A percentile compares a stretch with the other conserved stretches of the same genome.
Conservation (phyloP, 2,888 invertebrate genomes). For the Altica lythri region DNA sequence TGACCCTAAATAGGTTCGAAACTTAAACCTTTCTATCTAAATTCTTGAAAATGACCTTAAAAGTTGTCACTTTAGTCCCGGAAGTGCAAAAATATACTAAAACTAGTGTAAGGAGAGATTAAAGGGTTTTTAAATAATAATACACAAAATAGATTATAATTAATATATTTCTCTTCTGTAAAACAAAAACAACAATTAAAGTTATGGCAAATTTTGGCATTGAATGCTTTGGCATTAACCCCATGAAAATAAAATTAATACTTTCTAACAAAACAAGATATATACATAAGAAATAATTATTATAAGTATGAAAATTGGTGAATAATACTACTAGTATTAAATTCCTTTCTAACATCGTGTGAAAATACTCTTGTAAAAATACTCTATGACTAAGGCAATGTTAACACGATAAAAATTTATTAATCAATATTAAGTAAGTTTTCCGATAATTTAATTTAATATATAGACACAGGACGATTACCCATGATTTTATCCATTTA, state of each 20-base stretch:
- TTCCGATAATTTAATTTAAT: too few species aligned
- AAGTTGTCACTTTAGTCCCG: too few species aligned
- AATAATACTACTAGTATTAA: constrained; percentile 45
- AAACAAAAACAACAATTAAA: constrained; percentile 55
- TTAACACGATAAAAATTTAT: constrained; percentile 45
- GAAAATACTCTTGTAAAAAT: constrained; percentile 58
- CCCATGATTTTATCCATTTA: too few species aligned
- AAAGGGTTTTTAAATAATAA: too few species aligned
- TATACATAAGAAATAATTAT: constrained; percentile 39
- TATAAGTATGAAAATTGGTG: constrained; percentile 42
- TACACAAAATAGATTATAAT: constrained; percentile 29
- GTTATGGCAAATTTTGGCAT: constrained; percentile 59
- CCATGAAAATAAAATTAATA: constrained; percentile 48
- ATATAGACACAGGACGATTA: too few species aligned
- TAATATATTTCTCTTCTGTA: constrained; percentile 49
- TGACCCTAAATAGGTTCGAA: too few species aligned
- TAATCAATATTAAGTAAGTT: constrained; percentile 41
- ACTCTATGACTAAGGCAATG: constrained; percentile 54
- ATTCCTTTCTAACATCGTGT: constrained; percentile 46
- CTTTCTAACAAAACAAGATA: constrained; percentile 44
- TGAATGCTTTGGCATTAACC: constrained; percentile 59
- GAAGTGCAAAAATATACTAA: too few species aligned
- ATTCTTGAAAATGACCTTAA: too few species aligned
- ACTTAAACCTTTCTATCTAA: too few species aligned
- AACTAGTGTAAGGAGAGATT: not conserved